Conservation (phyloP, 2,797 vertebrate species). For the Poliocrania exsul region DNA sequence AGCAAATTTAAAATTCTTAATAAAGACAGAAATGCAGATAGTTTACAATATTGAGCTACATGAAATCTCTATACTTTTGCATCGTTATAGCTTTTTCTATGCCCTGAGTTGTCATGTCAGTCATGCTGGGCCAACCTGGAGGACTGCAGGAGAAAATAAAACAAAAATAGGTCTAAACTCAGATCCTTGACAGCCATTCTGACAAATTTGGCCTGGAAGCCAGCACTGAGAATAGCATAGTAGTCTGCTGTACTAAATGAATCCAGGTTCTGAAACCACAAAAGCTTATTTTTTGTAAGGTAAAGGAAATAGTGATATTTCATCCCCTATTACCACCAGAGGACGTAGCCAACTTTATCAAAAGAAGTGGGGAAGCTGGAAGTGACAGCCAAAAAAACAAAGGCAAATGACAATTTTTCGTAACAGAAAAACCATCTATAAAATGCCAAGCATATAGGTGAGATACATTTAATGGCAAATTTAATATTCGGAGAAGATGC, state of each 20-base stretch:
- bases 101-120: neutral
- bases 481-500: neutral
- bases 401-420: neutral
- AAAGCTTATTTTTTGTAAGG: neutral
- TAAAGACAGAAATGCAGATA: neutral
- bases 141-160: neutral
- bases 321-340: neutral
- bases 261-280: neutral
- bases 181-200: neutral
- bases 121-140: neutral
- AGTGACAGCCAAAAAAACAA: neutral
- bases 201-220: neutral
- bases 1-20: neutral
- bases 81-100: neutral
- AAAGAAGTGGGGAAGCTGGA: neutral
- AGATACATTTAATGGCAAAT: neutral
- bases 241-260: neutral
- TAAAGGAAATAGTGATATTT: neutral
- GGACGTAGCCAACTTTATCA: neutral
- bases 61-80: neutral
- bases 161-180: neutral
- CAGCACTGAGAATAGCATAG: neutral
- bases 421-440: neutral
- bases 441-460: neutral
- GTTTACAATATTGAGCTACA: neutral